phyloP scores from a whole-genome alignment of 2,797 vertebrate species.

The Anabas testudineus region DNA sequence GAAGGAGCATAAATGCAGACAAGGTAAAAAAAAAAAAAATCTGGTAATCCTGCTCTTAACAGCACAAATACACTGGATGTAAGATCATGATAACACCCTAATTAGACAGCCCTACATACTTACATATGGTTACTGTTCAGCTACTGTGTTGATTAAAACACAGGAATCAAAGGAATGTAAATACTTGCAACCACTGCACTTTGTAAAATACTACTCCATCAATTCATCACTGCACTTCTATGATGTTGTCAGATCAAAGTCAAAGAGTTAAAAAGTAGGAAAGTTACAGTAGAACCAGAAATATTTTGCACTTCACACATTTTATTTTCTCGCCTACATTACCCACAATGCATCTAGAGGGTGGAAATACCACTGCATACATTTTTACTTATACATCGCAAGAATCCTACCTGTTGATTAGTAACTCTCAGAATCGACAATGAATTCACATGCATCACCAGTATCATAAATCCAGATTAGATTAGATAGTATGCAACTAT shows the following conservation, averaged over 20 bases:
- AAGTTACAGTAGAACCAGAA: background rate
- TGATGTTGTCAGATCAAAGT: background rate
- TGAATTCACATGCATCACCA: background rate
- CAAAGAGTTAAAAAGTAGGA: background rate
- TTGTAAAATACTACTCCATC: background rate
- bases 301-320: background rate
- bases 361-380: too few species aligned
- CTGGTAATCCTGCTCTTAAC: constrained; percentile 12
- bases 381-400: background rate
- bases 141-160: background rate
- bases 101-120: background rate
- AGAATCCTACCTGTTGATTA: background rate
- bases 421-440: background rate
- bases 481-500: constrained; percentile 25
- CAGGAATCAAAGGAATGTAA: background rate
- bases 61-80: constrained; percentile 7
- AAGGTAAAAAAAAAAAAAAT: background rate
- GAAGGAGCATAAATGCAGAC: constrained; percentile 27
- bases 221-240: background rate
- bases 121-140: background rate
- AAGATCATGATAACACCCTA: background rate
- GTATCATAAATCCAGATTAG: background rate
- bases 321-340: background rate
- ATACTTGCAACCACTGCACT: background rate
- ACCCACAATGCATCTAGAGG: background rate